Evolutionary conservation across 2,888 invertebrate species (phyloP).

Genomic region (Eugnorisma glareosa): DNA sequence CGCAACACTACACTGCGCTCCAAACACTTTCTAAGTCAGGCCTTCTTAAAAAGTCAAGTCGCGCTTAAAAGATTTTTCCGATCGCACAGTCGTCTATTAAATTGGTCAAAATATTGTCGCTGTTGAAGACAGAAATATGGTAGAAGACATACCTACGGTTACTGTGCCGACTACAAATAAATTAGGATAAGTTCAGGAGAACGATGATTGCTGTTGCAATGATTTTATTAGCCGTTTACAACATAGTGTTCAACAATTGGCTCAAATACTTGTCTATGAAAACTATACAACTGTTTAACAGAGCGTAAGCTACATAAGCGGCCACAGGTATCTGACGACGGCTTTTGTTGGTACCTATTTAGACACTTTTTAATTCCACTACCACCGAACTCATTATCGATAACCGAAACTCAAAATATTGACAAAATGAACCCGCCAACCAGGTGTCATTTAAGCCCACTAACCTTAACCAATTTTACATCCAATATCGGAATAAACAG

Average conservation of each 20-base stretch:
- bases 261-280: background rate
- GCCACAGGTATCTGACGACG: background rate
- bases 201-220: background rate
- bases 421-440: conserved; percentile 29
- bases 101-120: too few species aligned
- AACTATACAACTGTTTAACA: background rate
- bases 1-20: too few species aligned
- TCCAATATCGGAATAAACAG: conserved; percentile 63
- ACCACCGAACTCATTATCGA: conserved; percentile 12
- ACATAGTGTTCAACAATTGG: background rate
- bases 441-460: conserved; percentile 41
- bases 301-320: background rate
- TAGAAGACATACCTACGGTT: too few species aligned
- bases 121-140: too few species aligned
- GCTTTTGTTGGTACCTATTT: background rate
- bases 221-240: background rate
- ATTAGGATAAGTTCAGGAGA: background rate
- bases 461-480: conserved; percentile 57
- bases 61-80: too few species aligned
- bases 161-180: background rate
- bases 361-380: background rate
- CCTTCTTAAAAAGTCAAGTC: too few species aligned
- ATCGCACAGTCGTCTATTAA: too few species aligned
- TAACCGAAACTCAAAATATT: conserved; percentile 43
- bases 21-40: too few species aligned